A percentile compares a stretch with the other conserved stretches of the same genome.
Evolutionary conservation across 2,113 vertebrate species (phyloP).

Genomic region (Natator depressus): DNA sequence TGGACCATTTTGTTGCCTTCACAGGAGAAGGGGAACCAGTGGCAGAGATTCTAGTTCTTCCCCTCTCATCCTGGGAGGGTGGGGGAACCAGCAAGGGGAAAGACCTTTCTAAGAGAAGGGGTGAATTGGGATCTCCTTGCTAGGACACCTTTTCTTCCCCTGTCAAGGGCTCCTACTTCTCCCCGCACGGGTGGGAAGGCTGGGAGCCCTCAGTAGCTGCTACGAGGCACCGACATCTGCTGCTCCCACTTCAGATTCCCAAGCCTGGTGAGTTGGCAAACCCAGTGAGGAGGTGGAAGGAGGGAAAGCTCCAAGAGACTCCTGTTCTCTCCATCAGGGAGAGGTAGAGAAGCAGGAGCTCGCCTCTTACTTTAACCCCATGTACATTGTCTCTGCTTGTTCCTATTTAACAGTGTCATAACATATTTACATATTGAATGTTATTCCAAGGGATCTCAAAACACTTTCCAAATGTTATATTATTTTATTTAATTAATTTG

Average conservation of each 20-base stretch:
- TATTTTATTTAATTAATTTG: background rate
- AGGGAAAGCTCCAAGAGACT: background rate
- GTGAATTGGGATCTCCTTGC: background rate
- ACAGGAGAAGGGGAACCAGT: background rate
- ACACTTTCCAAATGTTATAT: background rate
- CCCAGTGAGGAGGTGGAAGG: background rate
- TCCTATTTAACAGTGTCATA: background rate
- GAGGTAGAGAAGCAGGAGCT: background rate
- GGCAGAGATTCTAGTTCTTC: background rate
- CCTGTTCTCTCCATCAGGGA: background rate
- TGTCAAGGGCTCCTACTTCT: background rate
- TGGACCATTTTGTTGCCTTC: background rate
- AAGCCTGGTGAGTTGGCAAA: background rate
- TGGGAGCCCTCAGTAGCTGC: background rate
- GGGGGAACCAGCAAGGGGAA: background rate
- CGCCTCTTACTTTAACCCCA: background rate
- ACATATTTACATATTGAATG: background rate
- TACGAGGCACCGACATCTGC: background rate
- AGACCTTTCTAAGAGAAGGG: background rate
- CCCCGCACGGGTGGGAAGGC: background rate
- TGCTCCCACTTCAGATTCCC: background rate
- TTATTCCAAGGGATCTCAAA: background rate
- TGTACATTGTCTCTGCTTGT: background rate
- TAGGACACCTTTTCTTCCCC: background rate
- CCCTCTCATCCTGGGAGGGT: background rate